Base-by-base conservation (phyloP, 2,888 invertebrate genomes). In the Criorhina ranunculi region DNA sequence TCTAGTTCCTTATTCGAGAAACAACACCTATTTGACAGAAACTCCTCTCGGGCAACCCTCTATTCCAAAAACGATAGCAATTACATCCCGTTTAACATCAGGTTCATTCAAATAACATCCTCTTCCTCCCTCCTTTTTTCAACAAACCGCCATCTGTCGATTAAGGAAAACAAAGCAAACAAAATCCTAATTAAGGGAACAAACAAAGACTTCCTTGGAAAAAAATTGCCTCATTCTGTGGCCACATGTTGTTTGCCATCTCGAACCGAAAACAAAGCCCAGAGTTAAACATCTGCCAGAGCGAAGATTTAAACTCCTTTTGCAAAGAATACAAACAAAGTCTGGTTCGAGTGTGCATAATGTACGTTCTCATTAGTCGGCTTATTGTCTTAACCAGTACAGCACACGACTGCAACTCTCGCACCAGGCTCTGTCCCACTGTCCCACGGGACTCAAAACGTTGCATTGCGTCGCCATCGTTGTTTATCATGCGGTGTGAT, bases 231-330 rank as follows among this genome's bases (percentile, higher is more conserved):
- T 70, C 83, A 75, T 67, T 75, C 69, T 70, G 75, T 35, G 70
- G 49, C 85, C 85, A 85, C 70, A 85, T 85, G 85, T 80, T 85
- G 80, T 80, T 85, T 76, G 80, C 75, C 35, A 66, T 76, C 46
- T 24, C 42, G 59, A 67, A 55, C 46, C 67, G 33, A 29, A 73
- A 73, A 66, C 51, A 70, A 24, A 70, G 49, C 46, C 37, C 19
- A 12, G n/a, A 55, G 17, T 40, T 33, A 78, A 80, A 85, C 85
- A 85, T 85, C 85, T 85, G 85, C 75, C 75, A 42, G 73, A 35
- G 44, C 37, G 70, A 62, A 64, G 57, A 64, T 59, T 59, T 19
- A 1, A 60, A 73, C 57, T 70, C 69, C 79, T 85, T 80, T 80
- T 59, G 85, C 80, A 70, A 80, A 24, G 75, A 59, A 79, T 76